A percentile compares a stretch with the other conserved stretches of the same genome.
Conservation (phyloP, 2,888 invertebrate genomes). For the Gasteruption jaculator region DNA sequence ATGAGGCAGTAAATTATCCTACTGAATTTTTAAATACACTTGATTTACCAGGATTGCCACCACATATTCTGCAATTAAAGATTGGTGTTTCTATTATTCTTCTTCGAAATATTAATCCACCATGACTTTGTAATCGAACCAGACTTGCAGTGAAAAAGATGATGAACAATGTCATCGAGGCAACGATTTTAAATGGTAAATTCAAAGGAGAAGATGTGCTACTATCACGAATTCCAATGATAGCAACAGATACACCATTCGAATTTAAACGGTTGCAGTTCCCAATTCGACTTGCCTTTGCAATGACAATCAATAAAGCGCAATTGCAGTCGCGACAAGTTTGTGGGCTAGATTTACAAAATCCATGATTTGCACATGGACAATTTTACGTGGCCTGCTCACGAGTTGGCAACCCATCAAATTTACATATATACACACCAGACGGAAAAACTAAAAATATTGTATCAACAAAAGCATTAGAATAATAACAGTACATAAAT, state of each 20-base stretch:
- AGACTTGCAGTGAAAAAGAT: slow-evolving; percentile 25
- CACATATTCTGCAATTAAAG: slow-evolving; percentile 28
- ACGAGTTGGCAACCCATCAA: slow-evolving; percentile 21
- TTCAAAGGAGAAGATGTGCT: slow-evolving; percentile 18
- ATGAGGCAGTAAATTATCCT: slow-evolving; percentile 27
- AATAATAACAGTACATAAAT: no score
- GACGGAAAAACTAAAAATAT: slow-evolving; percentile 6
- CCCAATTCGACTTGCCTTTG: slow-evolving; percentile 34
- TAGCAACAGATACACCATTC: slow-evolving; percentile 23
- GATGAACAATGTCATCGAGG: slow-evolving; percentile 32
- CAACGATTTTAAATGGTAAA: slow-evolving; percentile 28
- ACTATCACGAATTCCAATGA: slow-evolving; percentile 23
- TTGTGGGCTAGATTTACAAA: slow-evolving; percentile 38
- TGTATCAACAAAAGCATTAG: slow-evolving; percentile 7
- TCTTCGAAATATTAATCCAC: slow-evolving; percentile 23
- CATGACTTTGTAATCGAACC: slow-evolving; percentile 23
- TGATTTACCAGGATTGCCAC: slow-evolving; percentile 29
- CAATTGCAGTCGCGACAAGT: slow-evolving; percentile 42
- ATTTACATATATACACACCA: slow-evolving; percentile 3
- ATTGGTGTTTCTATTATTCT: slow-evolving; percentile 22
- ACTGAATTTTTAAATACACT: slow-evolving; percentile 32
- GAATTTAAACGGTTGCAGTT: slow-evolving; percentile 33
- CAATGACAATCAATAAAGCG: slow-evolving; percentile 42
- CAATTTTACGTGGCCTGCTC: slow-evolving; percentile 43
- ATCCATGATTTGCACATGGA: slow-evolving; percentile 39